Base-by-base conservation (phyloP, 2,797 vertebrate species). In the Fistularia commersonii region DNA sequence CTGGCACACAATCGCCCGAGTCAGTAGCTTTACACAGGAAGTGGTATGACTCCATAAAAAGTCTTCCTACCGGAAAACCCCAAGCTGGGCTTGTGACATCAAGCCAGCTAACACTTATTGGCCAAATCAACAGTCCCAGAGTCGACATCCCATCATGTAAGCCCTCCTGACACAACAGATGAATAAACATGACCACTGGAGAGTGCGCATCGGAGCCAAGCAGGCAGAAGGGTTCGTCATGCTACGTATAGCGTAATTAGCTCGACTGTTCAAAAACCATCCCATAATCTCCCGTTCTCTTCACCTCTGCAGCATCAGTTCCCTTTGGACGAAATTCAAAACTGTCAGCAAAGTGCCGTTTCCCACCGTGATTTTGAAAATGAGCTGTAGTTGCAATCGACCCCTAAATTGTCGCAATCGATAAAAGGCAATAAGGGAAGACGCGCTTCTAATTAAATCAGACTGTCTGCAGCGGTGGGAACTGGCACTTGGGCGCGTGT, bases 381-480 rank as follows among this genome's bases (percentile, higher is more conserved):
- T 47, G 13, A 72, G 48, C 51, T 36, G 56, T 32, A 37, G 47
- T 3, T 14, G 11, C 32, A 5, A 64, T 65, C 14, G 7, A 67
- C 74, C 35, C 13, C 40, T 54, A 41, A 69, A 65, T 15, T 58
- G 55, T 56, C 33, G 1, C 35, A 10, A 69, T 74, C 63, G 35
- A 64, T 72, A 56, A 13, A 8, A 45, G 52, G 63, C 57, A 55
- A 45, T 61, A 47, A 59, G 41, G 72, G 63, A 13, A 68, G 63
- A 72, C 7, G 57, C 14, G 44, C 33, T 33, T 48, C 63, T 56
- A 55, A 74, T 72, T 53, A 57, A 61, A 67, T 51, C 60, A 1
- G 37, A 43, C 41, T 32, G 8, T 53, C 10, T 33, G 35, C 45
- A 36, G n/a, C 32, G 14, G 5, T 12, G 10, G 32, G 41, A 59